Evolutionary conservation across 2,797 vertebrate genomes (phyloP), one percentile per base, ranked within the genome.

Genomic region (Tokudaia muenninki): DNA sequence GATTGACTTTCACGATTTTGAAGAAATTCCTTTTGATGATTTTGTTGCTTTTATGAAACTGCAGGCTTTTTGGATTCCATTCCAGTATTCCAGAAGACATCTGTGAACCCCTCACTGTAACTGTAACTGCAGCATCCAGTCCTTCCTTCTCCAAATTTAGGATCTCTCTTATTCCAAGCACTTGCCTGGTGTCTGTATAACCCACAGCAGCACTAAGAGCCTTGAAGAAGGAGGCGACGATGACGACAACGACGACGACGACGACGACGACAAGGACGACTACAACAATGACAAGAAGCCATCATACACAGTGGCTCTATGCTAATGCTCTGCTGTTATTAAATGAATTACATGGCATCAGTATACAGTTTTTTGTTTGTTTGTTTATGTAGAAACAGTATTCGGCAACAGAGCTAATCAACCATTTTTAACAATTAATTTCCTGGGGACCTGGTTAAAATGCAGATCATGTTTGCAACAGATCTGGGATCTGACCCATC

Each of bases 291-390:
- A 52, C 52, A 52, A 13, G 52, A 79, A 81, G 44, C 24, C 44
- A 74, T 80, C 4, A 26, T 65, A 63, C 1, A 78, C 11, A 47
- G 13, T 50, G 59, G 11, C 77, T 74, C 13, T 57, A 80, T 31
- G 63, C 19, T 70, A 67, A 37, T 55, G 44, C 63, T 88, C 79
- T 83, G 52, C 83, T 83, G 93, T 92, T 93, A 94, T 96, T 96
- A 41, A 34, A 90, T 96, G 59, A 94, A 86, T 87, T 80, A 94
- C 84, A 96, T 59, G 29, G 90, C 47, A 78, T 78, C 41, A 24
- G 52, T 72, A 92, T 41, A 63, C 37, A 52, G 57, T n/a, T 0
- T 11, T 22, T 37, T n/a, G 41, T 41, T 41, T 41, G 41, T 41
- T 70, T 70, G 16, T n/a, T 70, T 93, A 52, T 78, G 13, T 37